Evolutionary conservation across 2,888 invertebrate species (phyloP), one percentile per base, ranked within the genome.

Genomic region (Cremastobaeus sp.): DNA sequence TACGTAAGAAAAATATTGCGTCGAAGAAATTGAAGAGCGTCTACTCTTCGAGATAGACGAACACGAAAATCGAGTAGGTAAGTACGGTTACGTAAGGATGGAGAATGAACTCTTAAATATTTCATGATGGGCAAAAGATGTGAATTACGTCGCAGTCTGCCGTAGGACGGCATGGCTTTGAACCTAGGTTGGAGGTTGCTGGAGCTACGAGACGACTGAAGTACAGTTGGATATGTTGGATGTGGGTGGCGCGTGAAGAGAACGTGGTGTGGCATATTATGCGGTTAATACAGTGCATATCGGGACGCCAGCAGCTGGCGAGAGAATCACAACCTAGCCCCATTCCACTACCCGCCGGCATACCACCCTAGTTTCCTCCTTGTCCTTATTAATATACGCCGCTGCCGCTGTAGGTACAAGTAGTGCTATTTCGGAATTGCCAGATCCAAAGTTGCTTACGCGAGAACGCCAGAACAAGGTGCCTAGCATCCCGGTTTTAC

Each of bases 261-360:
- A 81, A 77, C 81, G 78, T 83, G 85, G 83, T 80, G 81, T 68
- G 78, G 84, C 81, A 84, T 85, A 85, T 85, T 83, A 84, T 79
- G 81, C 79, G 80, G 82, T 85, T 85, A 84, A 85, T 85, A 84
- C 82, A 83, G 78, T 79, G 84, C 83, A 82, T 84, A 84, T 84
- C 83, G 82, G 82, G 78, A 79, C 71, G 76, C 77, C 77, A 80
- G 79, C 84, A 84, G 83, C 84, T 84, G 84, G 79, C 76, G 78
- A 81, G 82, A 74, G 83, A 84, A 82, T 85, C 83, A 79, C 79
- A 81, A 77, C 62, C 78, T 34, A 60, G 59, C 59, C 54, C 64
- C 60, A 30, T 57, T 47, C 59, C 48, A 47, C 11, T 35, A 48
- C 68, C 34, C 21, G 50, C 68, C 50, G 21, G 14, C 28, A 69